Evolutionary conservation across 2,113 vertebrate genomes (phyloP), one percentile per base, ranked within the genome.

Genomic region (Xiphophorus maculatus): DNA sequence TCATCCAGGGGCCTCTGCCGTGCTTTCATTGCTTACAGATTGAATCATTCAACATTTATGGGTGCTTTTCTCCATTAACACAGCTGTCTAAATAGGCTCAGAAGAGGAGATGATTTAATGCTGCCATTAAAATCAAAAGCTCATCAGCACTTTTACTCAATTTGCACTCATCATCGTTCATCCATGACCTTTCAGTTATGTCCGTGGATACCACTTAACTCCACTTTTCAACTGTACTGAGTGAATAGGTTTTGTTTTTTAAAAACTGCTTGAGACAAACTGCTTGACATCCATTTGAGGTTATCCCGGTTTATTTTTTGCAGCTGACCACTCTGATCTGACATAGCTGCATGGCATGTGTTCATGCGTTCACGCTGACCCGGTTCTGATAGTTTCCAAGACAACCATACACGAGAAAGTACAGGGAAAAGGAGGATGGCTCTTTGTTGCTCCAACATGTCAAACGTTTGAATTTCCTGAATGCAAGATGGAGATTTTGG

Each of bases 311-410:
- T 74, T 75, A 65, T 75, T 86, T 78, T 58, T 83, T 70, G 51
- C 74, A 54, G 40, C 75, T 81, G 87, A 86, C 69, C 73, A 14
- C 29, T 25, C 76, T 86, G 63, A 51, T 81, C 86, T 71, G 71
- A 88, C 70, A 84, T 33, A 37, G 69, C 72, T 82, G 78, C 88
- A 64, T 73, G 69, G 80, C 77, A 79, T 88, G 85, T 67, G 83
- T 82, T 77, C 4, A 2, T 17, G 2, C 48, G 77, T 76, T 77
- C 83, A 83, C 27, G 61, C 74, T 92, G 82, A 93, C 92, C 93
- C 84, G 84, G 86, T 75, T 85, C 80, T 73, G 80, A 81, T 90
- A 85, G 93, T 95, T 94, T 92, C 94, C 94, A 94, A 91, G 93
- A 93, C 94, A 93, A 95, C 87, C 88, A 85, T 76, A 79, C 81